These are phyloP conservation scores for Axis porcinus DNA, from an alignment of 2,113 vertebrate species.

Conservation along the genomic window DNA sequence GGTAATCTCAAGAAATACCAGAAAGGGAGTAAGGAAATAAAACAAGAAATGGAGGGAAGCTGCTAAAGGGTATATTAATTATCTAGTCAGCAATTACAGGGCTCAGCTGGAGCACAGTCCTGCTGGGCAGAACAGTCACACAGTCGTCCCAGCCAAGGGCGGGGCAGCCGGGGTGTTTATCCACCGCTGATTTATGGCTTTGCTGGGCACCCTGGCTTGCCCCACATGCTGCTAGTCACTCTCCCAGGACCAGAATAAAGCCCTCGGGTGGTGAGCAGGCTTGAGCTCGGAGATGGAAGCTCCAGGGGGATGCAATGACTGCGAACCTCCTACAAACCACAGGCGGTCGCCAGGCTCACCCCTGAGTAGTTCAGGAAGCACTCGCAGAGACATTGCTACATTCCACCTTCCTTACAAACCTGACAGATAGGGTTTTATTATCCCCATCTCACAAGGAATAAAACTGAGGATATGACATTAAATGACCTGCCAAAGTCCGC, in stretches of 20 bases:
- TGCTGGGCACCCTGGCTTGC: neutral
- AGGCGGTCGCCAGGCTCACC: neutral
- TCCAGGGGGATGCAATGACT: rapidly evolving
- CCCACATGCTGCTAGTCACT: neutral
- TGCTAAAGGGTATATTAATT: too few species aligned
- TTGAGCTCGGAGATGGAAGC: neutral
- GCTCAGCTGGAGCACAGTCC: too few species aligned
- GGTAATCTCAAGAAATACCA: neutral
- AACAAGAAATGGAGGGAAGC: neutral
- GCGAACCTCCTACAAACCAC: neutral
- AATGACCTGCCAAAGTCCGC: neutral
- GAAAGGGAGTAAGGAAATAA: neutral
- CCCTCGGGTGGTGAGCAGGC: neutral
- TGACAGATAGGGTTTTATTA: neutral
- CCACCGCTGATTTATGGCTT: neutral
- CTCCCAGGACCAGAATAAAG: neutral
- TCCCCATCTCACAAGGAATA: neutral
- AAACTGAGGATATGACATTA: neutral
- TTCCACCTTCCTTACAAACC: neutral
- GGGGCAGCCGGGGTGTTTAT: neutral
- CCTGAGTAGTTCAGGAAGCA: neutral
- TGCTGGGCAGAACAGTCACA: neutral
- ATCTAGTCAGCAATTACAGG: neutral
- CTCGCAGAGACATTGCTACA: neutral
- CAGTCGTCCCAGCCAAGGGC: neutral